phyloP scores from a whole-genome alignment of 2,797 vertebrate genomes.

The Phaenicophaeus curvirostris region DNA sequence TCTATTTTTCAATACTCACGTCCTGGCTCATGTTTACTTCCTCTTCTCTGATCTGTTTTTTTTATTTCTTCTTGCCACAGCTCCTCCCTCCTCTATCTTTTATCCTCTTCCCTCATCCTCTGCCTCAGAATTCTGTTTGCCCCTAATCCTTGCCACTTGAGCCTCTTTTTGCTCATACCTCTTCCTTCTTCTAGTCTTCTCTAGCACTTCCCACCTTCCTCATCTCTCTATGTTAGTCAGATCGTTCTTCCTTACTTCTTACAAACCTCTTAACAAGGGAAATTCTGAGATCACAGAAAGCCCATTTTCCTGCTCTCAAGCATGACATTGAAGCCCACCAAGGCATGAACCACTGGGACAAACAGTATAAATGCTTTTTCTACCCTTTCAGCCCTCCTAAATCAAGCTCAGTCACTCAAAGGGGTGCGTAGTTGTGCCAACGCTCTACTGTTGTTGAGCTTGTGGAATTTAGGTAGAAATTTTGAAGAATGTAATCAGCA shows the following conservation, averaged over 20 bases:
- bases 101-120: neutral
- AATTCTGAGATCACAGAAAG: neutral
- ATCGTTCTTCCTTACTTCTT: neutral
- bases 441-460: neutral
- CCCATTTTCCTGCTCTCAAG: neutral
- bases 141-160: neutral
- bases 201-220: neutral
- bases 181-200: neutral
- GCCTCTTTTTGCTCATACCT: neutral
- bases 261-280: neutral
- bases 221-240: neutral
- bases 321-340: neutral
- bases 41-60: neutral
- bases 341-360: neutral
- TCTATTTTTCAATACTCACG: conserved; percentile 14
- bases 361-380: neutral
- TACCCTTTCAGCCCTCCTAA: neutral
- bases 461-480: neutral
- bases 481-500: neutral
- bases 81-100: neutral
- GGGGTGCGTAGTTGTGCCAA: neutral
- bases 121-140: neutral
- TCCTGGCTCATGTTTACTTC: conserved; percentile 36
- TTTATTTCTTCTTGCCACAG: neutral
- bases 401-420: neutral